Evolutionary conservation across 92 coral and sea anemone genomes (phyloP), one percentile per base, ranked within the genome.

Genomic region (Blastomussa wellsi): DNA sequence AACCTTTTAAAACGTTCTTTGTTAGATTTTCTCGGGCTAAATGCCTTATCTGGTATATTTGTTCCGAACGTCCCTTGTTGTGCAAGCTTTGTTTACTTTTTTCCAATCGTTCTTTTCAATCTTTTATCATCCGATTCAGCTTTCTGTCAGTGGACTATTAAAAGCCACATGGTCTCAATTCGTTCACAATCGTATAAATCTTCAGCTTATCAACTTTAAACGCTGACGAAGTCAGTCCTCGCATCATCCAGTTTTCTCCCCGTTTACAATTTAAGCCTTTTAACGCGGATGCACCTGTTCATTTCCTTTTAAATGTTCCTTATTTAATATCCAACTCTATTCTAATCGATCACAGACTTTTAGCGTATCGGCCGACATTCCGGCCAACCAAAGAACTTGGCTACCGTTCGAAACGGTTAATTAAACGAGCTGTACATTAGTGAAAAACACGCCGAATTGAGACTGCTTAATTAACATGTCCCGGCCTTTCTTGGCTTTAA

Each of bases 41-140:
- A 82, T 44, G 75, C 15, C 70, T 70, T 70, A 82, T 82, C 77
- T 37, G 10, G 67, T 15, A 68, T 22, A 81, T 81, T 81, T 69
- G 49, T 49, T 71, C 78, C 68, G 44, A 52, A 33, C 71, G 77
- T 52, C 38, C 69, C 66, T 72, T 13, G 44, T 11, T 22, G 8
- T 28, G 9, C 68, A 5, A 22, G 13, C 26, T 22, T 66, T 35
- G 11, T 80, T 44, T 9, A 68, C 33, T 22, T 44, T 36, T 53
- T 70, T 35, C 37, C 26, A 70, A 52, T 70, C 44, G 20, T n/a
- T 36, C 19, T 24, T 71, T 51, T 71, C 16, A 15, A 19, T 47
- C 57, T 53, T 53, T 55, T 12, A n/a, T 24, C 52, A 16, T 36
- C 44, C 22, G 28, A 20, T 68, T 70, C 75, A 5, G 37, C 48